phyloP scores from a whole-genome alignment of 2,888 invertebrate genomes.

The Torymus auratus region DNA sequence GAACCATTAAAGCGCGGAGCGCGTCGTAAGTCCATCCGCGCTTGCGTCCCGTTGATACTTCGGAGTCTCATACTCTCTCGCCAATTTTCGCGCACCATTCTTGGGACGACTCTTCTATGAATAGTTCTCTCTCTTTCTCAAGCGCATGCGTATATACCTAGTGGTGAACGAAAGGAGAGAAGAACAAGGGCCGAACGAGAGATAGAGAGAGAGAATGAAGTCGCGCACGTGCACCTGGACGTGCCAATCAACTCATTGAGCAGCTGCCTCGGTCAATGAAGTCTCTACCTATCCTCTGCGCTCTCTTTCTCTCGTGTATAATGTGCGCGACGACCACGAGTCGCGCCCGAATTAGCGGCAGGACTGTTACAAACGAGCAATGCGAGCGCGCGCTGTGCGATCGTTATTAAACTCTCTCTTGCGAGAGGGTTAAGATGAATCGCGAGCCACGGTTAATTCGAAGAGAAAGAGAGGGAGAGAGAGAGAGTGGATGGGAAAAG shows the following conservation, averaged over 20 bases:
- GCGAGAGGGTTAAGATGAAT: slow-evolving; percentile 21
- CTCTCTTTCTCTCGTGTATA: background rate
- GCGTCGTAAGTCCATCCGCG: slow-evolving; percentile 62
- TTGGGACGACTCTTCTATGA: slow-evolving; percentile 40
- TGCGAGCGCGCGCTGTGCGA: background rate
- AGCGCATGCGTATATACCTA: background rate
- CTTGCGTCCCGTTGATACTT: slow-evolving; percentile 49
- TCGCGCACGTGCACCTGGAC: slow-evolving; percentile 67
- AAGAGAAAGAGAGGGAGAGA: background rate
- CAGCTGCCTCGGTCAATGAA: slow-evolving; percentile 66
- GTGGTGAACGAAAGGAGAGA: slow-evolving; percentile 13
- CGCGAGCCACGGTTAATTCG: background rate
- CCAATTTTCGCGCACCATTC: slow-evolving; percentile 61
- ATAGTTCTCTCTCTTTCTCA: background rate
- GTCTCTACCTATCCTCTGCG: background rate
- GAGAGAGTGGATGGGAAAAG: no score
- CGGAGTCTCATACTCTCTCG: slow-evolving; percentile 18
- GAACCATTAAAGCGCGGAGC: background rate
- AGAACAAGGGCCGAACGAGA: slow-evolving; percentile 26
- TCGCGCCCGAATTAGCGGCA: slow-evolving; percentile 31
- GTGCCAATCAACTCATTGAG: slow-evolving; percentile 75
- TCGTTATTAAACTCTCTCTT: slow-evolving; percentile 39
- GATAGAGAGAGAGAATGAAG: slow-evolving; percentile 39
- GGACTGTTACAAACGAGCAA: slow-evolving; percentile 47
- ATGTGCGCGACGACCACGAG: background rate